These are phyloP conservation scores for Galerucella nymphaeae DNA, from an alignment of 2,888 invertebrate genomes.

Conservation along the genomic window DNA sequence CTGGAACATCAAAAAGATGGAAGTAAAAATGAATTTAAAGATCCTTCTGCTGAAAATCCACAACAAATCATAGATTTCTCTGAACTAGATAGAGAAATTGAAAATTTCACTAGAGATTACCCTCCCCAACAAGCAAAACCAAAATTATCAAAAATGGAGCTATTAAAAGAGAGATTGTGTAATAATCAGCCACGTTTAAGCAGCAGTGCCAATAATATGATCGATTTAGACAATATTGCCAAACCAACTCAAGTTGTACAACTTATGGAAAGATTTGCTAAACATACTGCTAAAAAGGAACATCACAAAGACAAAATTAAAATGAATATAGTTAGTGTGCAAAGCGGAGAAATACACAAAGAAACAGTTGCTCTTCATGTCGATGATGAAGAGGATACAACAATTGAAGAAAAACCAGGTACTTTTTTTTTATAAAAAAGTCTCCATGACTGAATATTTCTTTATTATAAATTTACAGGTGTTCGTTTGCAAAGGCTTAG, in stretches of 20 bases:
- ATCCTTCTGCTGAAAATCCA: background rate
- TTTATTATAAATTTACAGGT: constrained; percentile 62
- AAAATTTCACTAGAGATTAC: constrained; percentile 35
- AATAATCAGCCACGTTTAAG: constrained; percentile 67
- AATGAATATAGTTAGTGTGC: constrained; percentile 65
- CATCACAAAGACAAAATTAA: constrained; percentile 70
- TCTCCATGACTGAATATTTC: too few relatives aligned
- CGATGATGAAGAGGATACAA: constrained; percentile 59
- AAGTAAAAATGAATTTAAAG: background rate
- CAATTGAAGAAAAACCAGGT: constrained; percentile 68
- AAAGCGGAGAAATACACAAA: constrained; percentile 63
- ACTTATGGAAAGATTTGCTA: constrained; percentile 78
- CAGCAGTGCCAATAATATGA: constrained; percentile 68
- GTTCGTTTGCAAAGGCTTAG: constrained; percentile 77
- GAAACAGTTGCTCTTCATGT: constrained; percentile 59
- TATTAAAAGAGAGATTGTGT: constrained; percentile 55
- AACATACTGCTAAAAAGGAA: constrained; percentile 71
- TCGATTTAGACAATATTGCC: constrained; percentile 70
- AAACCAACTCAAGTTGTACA: constrained; percentile 71
- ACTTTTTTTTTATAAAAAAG: background rate
- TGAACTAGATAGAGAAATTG: constrained; percentile 48
- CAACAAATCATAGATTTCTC: constrained; percentile 29
- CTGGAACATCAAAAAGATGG: background rate
- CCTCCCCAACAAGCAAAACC: constrained; percentile 37
- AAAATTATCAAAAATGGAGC: constrained; percentile 56